Conservation (phyloP, 2,113 vertebrate genomes). For the Probosciger aterrimus region DNA sequence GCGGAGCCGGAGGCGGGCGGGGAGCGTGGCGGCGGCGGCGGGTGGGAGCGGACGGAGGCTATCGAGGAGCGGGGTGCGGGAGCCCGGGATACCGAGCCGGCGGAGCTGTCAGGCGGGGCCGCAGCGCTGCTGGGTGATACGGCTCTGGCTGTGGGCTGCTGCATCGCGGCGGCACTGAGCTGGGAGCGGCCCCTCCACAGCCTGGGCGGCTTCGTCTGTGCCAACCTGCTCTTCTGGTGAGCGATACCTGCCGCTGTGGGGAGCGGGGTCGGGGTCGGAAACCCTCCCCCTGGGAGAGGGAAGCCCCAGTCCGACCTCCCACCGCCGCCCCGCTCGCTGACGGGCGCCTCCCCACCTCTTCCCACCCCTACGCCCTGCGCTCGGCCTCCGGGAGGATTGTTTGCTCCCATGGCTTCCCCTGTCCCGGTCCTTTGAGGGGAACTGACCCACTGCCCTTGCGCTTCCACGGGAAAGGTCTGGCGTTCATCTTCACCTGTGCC, state of each 20-base stretch:
- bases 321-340: background rate
- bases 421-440: rapidly evolving
- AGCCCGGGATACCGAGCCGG: background rate
- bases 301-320: background rate
- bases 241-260: conserved; percentile 1
- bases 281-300: background rate
- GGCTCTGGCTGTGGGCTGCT: conserved; percentile 44
- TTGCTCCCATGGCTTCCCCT: background rate
- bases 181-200: conserved; percentile 82
- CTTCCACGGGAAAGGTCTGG: rapidly evolving
- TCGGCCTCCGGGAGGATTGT: background rate
- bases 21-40: background rate
- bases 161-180: conserved; percentile 69
- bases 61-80: background rate
- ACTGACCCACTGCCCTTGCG: rapidly evolving
- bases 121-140: conserved; percentile 58
- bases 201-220: conserved; percentile 77
- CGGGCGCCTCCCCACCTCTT: background rate
- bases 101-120: background rate
- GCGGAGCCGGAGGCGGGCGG: background rate
- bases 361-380: background rate
- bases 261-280: background rate
- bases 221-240: conserved; percentile 86
- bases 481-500: background rate
- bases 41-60: background rate